Base-by-base conservation (phyloP, 2,113 vertebrate species). In the Redunca redunca region DNA sequence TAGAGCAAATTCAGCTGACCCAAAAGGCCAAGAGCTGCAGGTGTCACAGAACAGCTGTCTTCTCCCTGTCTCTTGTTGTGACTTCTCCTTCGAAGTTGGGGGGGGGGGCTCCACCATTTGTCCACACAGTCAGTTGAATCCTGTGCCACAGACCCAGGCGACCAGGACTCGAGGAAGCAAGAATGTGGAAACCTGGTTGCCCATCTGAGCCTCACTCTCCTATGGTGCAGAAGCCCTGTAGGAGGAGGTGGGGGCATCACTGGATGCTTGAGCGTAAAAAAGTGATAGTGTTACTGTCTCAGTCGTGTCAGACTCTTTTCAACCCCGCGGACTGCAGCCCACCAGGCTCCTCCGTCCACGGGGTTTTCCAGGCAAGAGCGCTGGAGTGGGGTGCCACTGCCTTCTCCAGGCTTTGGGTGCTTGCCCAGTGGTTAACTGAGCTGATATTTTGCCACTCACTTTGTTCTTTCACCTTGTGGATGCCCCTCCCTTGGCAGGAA, bases 161-260 rank as follows among this genome's bases (percentile, higher is more conserved):
- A 48, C 58, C 8, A 10, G 36, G 57, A 84, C 9, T 58, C 1
- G 16, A 85, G 84, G 26, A 78, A 85, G 26, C 7, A 92, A 30
- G 11, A 88, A 17, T 5, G 25, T 50, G 10, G 25, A 53, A 92
- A 53, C 23, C 28, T 46, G 48, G 48, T 50, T 55, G 83, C 52
- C 16, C 57, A 43, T 8, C 80, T 60, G 6, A 83, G 55, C 60
- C 83, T 33, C 46, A 10, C 43, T 64, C 8, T 94, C 19, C 55
- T 30, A 0, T 33, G 5, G 16, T 25, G 12, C 11, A 7, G n/a
- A 64, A 92, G 16, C 46, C 50, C 90, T n/a, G 2, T 3, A 0
- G 7, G 28, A 43, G 60, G 50, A 91, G 40, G n/a, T 43, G n/a
- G 6, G 19, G 26, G 50, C 21, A 17, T 81, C 36, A 21, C 12